These are phyloP conservation scores for Patella ulyssiponensis DNA, from an alignment of 2,888 invertebrate genomes.

Conservation along the genomic window DNA sequence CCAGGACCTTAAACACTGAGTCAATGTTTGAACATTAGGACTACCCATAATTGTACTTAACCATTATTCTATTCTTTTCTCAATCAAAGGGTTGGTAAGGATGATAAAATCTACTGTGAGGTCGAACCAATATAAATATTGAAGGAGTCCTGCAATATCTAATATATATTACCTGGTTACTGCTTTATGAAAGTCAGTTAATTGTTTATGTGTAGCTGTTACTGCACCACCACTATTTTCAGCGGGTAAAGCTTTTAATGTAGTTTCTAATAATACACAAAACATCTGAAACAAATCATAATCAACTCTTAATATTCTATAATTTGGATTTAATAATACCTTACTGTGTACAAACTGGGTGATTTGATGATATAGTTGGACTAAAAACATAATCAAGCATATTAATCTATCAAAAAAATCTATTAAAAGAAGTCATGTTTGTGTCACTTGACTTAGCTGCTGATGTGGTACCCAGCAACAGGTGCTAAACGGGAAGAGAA, in stretches of 20 bases:
- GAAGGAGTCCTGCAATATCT: neutral
- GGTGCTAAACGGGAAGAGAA: too few relatives aligned
- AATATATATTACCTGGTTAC: slow-evolving; percentile 79
- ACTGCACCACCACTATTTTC: slow-evolving; percentile 81
- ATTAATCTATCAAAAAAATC: neutral
- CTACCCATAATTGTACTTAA: too few relatives aligned
- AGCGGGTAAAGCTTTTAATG: slow-evolving; percentile 84
- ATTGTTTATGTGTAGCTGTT: slow-evolving; percentile 86
- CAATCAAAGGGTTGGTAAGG: too few relatives aligned
- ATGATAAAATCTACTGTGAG: too few relatives aligned
- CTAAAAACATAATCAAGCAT: too few relatives aligned
- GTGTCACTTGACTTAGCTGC: neutral
- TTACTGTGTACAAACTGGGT: too few relatives aligned
- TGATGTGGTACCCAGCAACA: neutral
- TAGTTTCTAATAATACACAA: slow-evolving; percentile 82
- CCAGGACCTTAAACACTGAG: too few relatives aligned
- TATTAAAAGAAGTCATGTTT: neutral
- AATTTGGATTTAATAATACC: too few relatives aligned
- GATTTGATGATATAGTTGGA: too few relatives aligned
- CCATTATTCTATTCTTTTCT: too few relatives aligned
- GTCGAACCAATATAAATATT: too few relatives aligned
- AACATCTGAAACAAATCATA: slow-evolving; percentile 72
- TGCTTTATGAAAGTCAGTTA: slow-evolving; percentile 85
- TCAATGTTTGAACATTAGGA: too few relatives aligned
- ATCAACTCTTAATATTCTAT: neutral